A percentile compares a stretch with the other conserved stretches of the same genome.
phyloP scores from a whole-genome alignment of 2,113 vertebrate species.

The Notechis scutatus region DNA sequence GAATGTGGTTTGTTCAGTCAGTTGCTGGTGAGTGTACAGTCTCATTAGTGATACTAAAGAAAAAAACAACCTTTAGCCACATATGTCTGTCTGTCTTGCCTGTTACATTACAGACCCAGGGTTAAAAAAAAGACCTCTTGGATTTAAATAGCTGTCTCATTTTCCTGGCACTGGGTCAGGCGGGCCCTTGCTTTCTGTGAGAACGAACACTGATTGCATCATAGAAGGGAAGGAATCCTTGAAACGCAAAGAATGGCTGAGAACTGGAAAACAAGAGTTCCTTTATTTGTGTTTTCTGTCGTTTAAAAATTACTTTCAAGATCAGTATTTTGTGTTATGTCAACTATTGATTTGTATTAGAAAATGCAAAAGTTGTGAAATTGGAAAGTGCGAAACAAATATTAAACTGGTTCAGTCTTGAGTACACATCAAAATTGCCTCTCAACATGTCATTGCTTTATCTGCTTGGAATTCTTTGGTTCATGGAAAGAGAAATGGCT shows the following conservation, averaged over 20 bases:
- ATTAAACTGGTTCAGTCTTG: constrained; percentile 65
- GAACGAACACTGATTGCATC: not conserved
- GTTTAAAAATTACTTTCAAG: constrained; percentile 19
- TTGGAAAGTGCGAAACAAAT: constrained; percentile 47
- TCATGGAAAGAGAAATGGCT: not conserved
- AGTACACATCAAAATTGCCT: constrained; percentile 39
- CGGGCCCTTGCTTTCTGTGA: not conserved
- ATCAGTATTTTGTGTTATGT: constrained; percentile 54
- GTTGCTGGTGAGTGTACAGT: not conserved
- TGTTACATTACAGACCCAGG: not conserved
- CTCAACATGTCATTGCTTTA: not conserved
- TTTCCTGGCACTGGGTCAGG: not conserved
- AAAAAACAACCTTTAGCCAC: not conserved
- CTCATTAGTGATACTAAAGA: not conserved
- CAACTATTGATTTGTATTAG: constrained; percentile 59
- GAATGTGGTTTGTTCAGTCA: not conserved
- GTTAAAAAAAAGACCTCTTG: not conserved
- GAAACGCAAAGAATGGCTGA: not conserved
- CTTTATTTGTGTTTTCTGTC: constrained; percentile 34
- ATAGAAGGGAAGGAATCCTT: not conserved
- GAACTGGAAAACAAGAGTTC: not conserved
- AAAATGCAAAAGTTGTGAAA: constrained; percentile 59
- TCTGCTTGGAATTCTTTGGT: not conserved
- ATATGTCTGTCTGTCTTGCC: not conserved
- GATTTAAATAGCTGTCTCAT: not conserved